Evolutionary conservation across 2,888 invertebrate species (phyloP).

Genomic region (Podotricha telesiphe): DNA sequence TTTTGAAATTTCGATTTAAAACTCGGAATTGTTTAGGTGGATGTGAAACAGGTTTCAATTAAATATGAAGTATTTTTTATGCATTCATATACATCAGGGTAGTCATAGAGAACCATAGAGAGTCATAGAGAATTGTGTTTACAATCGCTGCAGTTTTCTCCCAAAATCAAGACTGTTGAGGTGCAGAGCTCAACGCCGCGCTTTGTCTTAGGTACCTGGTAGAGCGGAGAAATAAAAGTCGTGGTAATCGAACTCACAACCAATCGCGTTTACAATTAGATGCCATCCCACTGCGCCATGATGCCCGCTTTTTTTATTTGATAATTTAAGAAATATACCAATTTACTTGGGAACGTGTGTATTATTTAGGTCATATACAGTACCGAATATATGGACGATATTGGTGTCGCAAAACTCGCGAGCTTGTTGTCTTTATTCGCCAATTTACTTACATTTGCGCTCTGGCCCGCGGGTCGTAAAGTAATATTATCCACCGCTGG

Average conservation of each 20-base stretch:
- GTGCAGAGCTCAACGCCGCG: too few species aligned
- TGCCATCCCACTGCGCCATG: too few species aligned
- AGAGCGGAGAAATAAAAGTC: too few species aligned
- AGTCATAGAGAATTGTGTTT: too few species aligned
- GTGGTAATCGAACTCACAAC: too few species aligned
- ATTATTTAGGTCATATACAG: slow-evolving; percentile 9
- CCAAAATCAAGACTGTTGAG: too few species aligned
- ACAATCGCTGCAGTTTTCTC: too few species aligned
- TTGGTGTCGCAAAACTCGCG: slow-evolving; percentile 52
- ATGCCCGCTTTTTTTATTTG: too few species aligned
- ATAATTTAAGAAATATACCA: slow-evolving; percentile 8
- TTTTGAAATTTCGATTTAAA: slow-evolving; percentile 40
- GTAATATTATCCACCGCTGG: slow-evolving; percentile 81
- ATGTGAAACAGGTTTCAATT: slow-evolving; percentile 22
- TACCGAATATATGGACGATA: slow-evolving; percentile 32
- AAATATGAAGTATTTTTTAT: slow-evolving; percentile 12
- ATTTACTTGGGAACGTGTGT: neutral
- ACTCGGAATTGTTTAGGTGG: slow-evolving; percentile 32
- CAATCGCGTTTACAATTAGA: too few species aligned
- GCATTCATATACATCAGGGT: too few species aligned
- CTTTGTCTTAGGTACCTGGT: too few species aligned
- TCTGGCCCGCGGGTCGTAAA: slow-evolving; percentile 79
- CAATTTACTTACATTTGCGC: slow-evolving; percentile 81
- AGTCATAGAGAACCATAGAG: too few species aligned
- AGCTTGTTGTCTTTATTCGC: slow-evolving; percentile 78